Conservation (phyloP, 2,888 invertebrate genomes). For the Scotopteryx bipunctaria region DNA sequence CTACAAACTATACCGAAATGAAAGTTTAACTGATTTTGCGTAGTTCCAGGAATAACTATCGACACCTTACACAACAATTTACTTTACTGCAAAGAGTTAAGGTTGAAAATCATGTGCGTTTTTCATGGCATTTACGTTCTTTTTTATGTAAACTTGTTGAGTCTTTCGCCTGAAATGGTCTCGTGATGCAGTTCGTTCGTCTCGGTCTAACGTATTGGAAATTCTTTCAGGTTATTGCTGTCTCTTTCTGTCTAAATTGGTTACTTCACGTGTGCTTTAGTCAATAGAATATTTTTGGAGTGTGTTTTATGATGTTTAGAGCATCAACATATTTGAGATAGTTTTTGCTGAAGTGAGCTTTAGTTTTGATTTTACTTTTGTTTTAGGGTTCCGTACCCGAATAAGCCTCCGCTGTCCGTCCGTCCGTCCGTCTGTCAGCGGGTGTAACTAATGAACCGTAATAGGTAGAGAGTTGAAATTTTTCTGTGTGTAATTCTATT, state of each 20-base stretch:
- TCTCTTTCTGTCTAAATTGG: conserved; percentile 54
- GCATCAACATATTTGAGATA: conserved; percentile 31
- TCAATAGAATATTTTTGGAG: conserved; percentile 61
- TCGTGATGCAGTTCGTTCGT: conserved; percentile 60
- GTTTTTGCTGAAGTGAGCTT: no score
- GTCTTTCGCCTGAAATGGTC: conserved; percentile 73
- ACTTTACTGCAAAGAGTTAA: conserved; percentile 21
- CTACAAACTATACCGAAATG: conserved; percentile 68
- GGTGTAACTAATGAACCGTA: no score
- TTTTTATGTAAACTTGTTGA: conserved; percentile 33
- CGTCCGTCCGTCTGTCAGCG: no score
- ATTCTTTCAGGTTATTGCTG: conserved; percentile 29
- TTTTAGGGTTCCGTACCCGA: background rate
- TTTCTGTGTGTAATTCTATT: no score
- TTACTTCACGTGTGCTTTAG: conserved; percentile 52
- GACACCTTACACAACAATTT: conserved; percentile 21
- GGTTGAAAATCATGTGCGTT: conserved; percentile 25
- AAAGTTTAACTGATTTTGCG: conserved; percentile 65
- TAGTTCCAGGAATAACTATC: conserved; percentile 64
- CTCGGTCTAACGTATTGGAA: conserved; percentile 43
- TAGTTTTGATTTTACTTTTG: background rate
- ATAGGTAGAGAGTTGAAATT: no score
- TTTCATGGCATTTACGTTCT: conserved; percentile 38
- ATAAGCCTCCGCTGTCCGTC: no score
- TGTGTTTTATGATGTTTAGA: conserved; percentile 36